A percentile compares a stretch with the other conserved stretches of the same genome.
These are phyloP conservation scores for Chalcosyrphus nemorum DNA, from an alignment of 2,888 invertebrate species.

Conservation along the genomic window DNA sequence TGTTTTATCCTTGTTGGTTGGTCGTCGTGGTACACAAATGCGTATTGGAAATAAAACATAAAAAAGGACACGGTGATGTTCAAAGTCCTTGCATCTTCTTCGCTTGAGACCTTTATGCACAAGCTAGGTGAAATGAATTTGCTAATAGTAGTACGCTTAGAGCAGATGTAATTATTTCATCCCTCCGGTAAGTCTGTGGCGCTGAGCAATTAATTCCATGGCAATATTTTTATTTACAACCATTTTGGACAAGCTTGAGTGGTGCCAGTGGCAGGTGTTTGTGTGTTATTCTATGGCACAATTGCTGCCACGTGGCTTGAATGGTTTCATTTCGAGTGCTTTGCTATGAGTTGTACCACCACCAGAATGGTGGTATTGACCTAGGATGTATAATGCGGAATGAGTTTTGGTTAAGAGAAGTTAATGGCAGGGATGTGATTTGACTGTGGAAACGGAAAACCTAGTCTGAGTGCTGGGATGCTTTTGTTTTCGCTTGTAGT, in stretches of 20 bases:
- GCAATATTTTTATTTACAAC: slow-evolving; percentile 65
- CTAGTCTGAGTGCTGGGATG: neutral
- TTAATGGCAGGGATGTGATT: slow-evolving; percentile 66
- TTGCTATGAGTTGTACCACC: slow-evolving; percentile 28
- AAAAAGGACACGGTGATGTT: neutral
- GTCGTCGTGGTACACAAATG: neutral
- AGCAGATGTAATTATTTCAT: slow-evolving; percentile 65
- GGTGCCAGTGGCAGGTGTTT: slow-evolving; percentile 27
- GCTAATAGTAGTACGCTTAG: slow-evolving; percentile 9
- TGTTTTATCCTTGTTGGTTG: neutral
- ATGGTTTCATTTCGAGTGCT: slow-evolving; percentile 50
- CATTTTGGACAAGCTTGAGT: slow-evolving; percentile 58
- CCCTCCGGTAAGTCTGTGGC: slow-evolving; percentile 52
- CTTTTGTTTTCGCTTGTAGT: neutral
- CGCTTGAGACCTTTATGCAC: slow-evolving; percentile 40
- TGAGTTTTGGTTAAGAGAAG: slow-evolving; percentile 54
- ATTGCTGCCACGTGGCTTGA: slow-evolving; percentile 60
- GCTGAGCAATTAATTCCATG: slow-evolving; percentile 62
- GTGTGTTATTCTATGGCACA: slow-evolving; percentile 26
- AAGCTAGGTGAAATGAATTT: neutral
- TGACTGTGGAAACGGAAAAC: slow-evolving; percentile 23
- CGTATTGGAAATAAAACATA: slow-evolving; percentile 7
- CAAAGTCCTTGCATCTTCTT: neutral
- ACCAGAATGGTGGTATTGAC: slow-evolving; percentile 61
- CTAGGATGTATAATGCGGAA: slow-evolving; percentile 44